phyloP scores from a whole-genome alignment of 92 coral and sea anemone species.

The Desmophyllum pertusum region DNA sequence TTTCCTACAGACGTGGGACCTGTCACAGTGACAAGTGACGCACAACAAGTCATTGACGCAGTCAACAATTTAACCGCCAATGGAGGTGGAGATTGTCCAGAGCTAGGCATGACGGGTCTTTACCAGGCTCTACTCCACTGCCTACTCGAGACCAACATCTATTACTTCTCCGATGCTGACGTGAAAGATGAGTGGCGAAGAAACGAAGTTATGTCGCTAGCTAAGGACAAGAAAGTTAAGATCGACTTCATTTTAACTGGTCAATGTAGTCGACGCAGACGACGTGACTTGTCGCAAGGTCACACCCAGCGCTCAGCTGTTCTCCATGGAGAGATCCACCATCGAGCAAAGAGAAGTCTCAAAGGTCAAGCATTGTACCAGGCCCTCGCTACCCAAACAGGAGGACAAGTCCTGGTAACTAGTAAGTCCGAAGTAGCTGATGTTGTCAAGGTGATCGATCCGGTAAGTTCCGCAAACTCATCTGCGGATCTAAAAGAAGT shows the following conservation, averaged over 20 bases:
- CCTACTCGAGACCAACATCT: slow-evolving; percentile 44
- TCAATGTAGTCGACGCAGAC: slow-evolving; percentile 35
- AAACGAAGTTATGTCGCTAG: slow-evolving; percentile 49
- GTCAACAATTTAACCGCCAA: slow-evolving; percentile 40
- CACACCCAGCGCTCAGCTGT: not conserved
- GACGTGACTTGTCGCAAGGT: slow-evolving; percentile 10
- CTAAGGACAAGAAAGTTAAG: slow-evolving; percentile 39
- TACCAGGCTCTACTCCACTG: slow-evolving; percentile 62
- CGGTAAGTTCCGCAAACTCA: slow-evolving; percentile 39
- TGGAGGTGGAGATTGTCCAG: slow-evolving; percentile 76
- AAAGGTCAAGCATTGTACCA: slow-evolving; percentile 44
- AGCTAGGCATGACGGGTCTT: slow-evolving; percentile 68
- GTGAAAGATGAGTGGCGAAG: slow-evolving; percentile 42
- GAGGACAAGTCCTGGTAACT: slow-evolving; percentile 67
- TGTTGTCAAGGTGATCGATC: slow-evolving; percentile 46
- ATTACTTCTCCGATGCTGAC: slow-evolving; percentile 66
- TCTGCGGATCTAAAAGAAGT: slow-evolving; percentile 33
- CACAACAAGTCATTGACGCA: slow-evolving; percentile 50
- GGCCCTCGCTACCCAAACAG: slow-evolving; percentile 59
- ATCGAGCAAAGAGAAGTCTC: slow-evolving; percentile 31
- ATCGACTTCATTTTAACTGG: slow-evolving; percentile 43
- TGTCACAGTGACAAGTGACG: slow-evolving; percentile 51
- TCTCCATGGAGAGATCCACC: no score
- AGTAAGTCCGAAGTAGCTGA: slow-evolving; percentile 41
- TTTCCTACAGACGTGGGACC: slow-evolving; percentile 58